Conservation (phyloP, 1,140 invertebrate species). For the Cepaea nemoralis region DNA sequence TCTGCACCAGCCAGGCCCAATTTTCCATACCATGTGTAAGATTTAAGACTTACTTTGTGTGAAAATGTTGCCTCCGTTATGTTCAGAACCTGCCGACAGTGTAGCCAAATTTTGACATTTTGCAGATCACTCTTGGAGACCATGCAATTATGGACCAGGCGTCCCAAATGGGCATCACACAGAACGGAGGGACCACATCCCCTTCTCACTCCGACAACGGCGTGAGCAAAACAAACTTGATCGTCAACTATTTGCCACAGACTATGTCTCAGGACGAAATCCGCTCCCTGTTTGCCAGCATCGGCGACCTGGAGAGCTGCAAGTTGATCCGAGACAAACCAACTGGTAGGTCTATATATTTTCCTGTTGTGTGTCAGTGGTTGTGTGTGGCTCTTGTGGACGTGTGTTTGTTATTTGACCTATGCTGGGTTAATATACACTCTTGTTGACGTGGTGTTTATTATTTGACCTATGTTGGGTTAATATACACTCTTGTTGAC, state of each 20-base stretch:
- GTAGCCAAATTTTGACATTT: neutral
- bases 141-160: conserved; percentile 53
- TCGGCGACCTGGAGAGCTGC: conserved; percentile 98
- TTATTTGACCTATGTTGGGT: no score
- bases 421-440: no score
- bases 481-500: no score
- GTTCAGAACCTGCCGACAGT: no score
- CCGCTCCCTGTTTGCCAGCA: conserved; percentile 94
- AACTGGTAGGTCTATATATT: conserved; percentile 82
- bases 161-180: conserved; percentile 49
- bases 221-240: conserved; percentile 96
- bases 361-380: no score
- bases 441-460: no score
- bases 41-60: no score
- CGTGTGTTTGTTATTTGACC: no score
- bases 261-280: conserved; percentile 99
- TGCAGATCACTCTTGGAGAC: conserved; percentile 57
- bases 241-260: conserved; percentile 99
- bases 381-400: no score
- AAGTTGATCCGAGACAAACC: conserved; percentile 99
- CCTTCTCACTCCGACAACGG: conserved; percentile 74
- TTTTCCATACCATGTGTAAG: neutral
- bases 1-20: neutral
- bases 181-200: conserved; percentile 63
- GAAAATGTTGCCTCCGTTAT: no score